phyloP scores from a whole-genome alignment of 2,113 vertebrate species.

The Proterorhinus semilunaris region DNA sequence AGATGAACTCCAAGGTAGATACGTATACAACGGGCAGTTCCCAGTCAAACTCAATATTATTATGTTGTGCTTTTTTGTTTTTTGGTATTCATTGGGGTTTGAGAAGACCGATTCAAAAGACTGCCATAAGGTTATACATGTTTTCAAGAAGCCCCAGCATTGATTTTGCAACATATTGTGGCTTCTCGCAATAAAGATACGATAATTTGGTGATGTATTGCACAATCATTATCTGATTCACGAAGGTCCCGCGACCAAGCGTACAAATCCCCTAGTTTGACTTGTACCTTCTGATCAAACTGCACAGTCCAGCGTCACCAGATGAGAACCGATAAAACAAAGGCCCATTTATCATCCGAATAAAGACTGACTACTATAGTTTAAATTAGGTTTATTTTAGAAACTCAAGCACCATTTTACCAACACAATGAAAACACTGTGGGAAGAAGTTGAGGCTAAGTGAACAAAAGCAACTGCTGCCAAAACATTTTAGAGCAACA shows the following conservation, averaged over 20 bases:
- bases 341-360: not conserved
- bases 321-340: not conserved
- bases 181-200: too few species aligned
- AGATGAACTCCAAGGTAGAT: conserved; percentile 53
- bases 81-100: too few species aligned
- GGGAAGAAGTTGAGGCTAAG: not conserved
- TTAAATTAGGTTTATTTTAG: not conserved
- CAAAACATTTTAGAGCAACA: conserved; percentile 7
- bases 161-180: too few species aligned
- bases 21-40: conserved; percentile 43
- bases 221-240: too few species aligned
- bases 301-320: not conserved
- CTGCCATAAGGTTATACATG: too few species aligned
- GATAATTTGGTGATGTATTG: too few species aligned
- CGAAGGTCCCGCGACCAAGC: too few species aligned
- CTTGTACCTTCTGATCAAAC: too few species aligned
- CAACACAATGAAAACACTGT: conserved; percentile 5
- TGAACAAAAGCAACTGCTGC: conserved; percentile 3
- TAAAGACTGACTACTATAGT: not conserved
- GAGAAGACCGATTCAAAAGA: too few species aligned
- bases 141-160: too few species aligned
- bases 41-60: conserved; percentile 32
- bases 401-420: conserved; percentile 1
- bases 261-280: too few species aligned
- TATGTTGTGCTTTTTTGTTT: too few species aligned